Conservation (phyloP, 2,888 invertebrate species). For the Mycalesis mineus region DNA sequence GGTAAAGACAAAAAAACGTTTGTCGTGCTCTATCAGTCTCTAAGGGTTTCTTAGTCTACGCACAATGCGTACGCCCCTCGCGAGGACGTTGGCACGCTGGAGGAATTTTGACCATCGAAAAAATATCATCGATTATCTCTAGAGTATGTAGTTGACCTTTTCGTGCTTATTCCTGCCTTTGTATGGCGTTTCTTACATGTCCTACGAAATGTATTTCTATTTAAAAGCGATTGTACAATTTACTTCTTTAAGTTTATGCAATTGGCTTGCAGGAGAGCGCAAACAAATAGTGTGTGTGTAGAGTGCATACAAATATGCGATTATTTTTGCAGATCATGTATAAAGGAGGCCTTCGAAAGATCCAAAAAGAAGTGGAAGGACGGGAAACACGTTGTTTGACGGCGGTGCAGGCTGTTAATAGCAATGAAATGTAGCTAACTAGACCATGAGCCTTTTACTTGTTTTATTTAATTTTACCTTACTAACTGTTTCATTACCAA, state of each 20-base stretch:
- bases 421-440: neutral
- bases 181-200: too few relatives aligned
- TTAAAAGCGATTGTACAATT: too few relatives aligned
- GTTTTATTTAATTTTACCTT: neutral
- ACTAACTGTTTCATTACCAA: neutral
- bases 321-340: constrained; percentile 79
- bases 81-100: constrained; percentile 87
- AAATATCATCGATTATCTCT: too few relatives aligned
- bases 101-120: constrained; percentile 98
- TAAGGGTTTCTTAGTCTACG: too few relatives aligned
- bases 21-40: too few relatives aligned
- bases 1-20: too few relatives aligned
- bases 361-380: constrained; percentile 78
- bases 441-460: neutral
- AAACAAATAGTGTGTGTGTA: too few relatives aligned
- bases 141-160: too few relatives aligned
- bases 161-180: too few relatives aligned
- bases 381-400: constrained; percentile 61
- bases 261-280: too few relatives aligned
- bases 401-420: neutral
- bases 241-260: too few relatives aligned
- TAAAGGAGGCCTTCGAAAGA: constrained; percentile 86
- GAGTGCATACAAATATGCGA: neutral
- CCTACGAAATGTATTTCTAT: too few relatives aligned
- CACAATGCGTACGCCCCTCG: constrained; percentile 95